Base-by-base conservation (phyloP, 2,888 invertebrate genomes). In the Cheilosia soror region DNA sequence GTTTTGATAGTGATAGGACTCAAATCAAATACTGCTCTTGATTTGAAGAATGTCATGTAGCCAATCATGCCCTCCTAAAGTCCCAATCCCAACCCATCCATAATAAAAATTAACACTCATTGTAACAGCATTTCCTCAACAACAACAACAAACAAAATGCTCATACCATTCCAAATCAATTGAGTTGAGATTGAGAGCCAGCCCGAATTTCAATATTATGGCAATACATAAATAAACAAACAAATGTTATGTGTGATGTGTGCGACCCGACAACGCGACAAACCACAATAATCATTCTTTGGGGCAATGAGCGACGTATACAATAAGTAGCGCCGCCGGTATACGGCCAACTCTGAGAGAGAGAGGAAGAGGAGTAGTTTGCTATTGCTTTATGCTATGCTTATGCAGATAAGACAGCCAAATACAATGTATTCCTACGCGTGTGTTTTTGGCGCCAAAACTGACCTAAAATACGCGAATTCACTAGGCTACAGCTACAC, bases 371-470 rank as follows among this genome's bases (percentile, higher is more conserved):
- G 7, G 15, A 15, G 7, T 9, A 47, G n/a, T 15, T 40, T 9
- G 13, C 11, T 0, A 9, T 9, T 9, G 33, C 31, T 7, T 7
- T 33, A 33, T 33, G 31, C 31, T 37, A 11, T 11, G 33, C 9
- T 7, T 37, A 11, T 11, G 33, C 9, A 1, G 11, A 37, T 37
- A 37, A 37, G 7, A 33, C n/a, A 40, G 55, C 51, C 62, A 7
- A 68, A 11, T 15, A 57, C 13, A 60, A 53, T 81, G 85, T 85
- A 85, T 85, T 85, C 85, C 85, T 85, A 72, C 85, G 66, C 84
- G 44, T 68, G 15, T 1, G 44, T 57, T 85, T 79, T 81, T 85
- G 81, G 85, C 85, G 85, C 85, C 85, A 85, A 58, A 81, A 77
- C 44, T 72, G 68, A 49, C 79, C 84, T 65, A 73, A 75, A 80